Evolutionary conservation across 2,888 invertebrate species (phyloP).

Genomic region (Eucriotettix oculatus): DNA sequence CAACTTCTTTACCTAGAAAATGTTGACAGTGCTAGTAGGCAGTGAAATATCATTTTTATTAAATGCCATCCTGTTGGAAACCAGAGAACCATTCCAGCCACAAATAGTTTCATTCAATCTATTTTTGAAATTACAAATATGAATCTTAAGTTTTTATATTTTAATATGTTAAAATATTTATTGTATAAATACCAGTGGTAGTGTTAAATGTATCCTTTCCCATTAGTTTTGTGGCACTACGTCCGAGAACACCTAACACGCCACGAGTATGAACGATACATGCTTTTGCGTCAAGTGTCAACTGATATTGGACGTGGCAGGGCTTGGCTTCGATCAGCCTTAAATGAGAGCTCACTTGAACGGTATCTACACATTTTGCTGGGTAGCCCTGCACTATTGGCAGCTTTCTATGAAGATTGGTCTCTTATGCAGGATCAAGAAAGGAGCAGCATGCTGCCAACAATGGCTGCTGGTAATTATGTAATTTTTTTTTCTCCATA

Average conservation of each 20-base stretch:
- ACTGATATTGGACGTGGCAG: constrained; percentile 67
- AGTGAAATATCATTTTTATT: too few relatives aligned
- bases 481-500: too few relatives aligned
- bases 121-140: too few relatives aligned
- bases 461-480: constrained; percentile 63
- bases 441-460: constrained; percentile 58
- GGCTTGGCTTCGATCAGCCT: constrained; percentile 74
- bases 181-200: not conserved
- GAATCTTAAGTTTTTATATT: not conserved
- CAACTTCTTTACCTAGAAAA: too few relatives aligned
- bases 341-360: constrained; percentile 84
- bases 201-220: not conserved
- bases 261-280: constrained; percentile 76
- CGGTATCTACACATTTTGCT: constrained; percentile 61
- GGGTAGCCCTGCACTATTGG: constrained; percentile 38
- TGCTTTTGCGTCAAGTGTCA: constrained; percentile 46
- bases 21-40: too few relatives aligned
- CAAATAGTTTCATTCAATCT: too few relatives aligned
- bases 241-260: constrained; percentile 63
- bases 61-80: too few relatives aligned
- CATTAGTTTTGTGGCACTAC: constrained; percentile 55
- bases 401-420: constrained; percentile 69
- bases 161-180: not conserved
- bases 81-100: too few relatives aligned
- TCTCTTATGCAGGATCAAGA: constrained; percentile 71